These are phyloP conservation scores for Vulpes ferrilata DNA, from an alignment of 2,113 vertebrate species.

Conservation along the genomic window DNA sequence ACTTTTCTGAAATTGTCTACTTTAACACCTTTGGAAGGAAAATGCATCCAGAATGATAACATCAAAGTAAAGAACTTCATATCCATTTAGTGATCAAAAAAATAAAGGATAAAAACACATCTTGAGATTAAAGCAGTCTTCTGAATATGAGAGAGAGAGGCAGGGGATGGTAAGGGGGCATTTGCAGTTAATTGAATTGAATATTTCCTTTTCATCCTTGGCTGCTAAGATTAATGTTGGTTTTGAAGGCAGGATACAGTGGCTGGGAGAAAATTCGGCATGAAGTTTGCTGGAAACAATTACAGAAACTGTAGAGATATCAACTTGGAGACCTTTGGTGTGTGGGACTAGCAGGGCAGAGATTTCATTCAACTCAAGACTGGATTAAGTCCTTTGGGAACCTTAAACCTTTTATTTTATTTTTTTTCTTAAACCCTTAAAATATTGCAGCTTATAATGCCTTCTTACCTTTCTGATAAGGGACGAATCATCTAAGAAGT, in stretches of 20 bases:
- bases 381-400: neutral
- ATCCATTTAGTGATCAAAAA: slow-evolving; percentile 30
- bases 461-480: neutral
- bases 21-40: neutral
- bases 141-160: neutral
- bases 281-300: neutral
- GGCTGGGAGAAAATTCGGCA: neutral
- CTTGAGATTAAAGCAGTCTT: slow-evolving; percentile 33
- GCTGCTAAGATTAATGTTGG: neutral
- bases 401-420: neutral
- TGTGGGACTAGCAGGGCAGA: neutral
- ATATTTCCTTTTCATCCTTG: neutral
- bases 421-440: no score
- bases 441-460: accelerated
- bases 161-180: neutral
- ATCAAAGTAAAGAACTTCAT: slow-evolving; percentile 19
- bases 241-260: slow-evolving; percentile 4
- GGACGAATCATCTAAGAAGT: neutral
- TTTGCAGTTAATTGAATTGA: neutral
- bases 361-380: neutral
- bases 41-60: neutral
- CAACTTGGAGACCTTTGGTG: neutral
- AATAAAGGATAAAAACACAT: neutral
- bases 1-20: neutral
- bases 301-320: neutral